Evolutionary conservation across 64 coral and sea anemone genomes (phyloP).

Genomic region (Pocillopora verrucosa): DNA sequence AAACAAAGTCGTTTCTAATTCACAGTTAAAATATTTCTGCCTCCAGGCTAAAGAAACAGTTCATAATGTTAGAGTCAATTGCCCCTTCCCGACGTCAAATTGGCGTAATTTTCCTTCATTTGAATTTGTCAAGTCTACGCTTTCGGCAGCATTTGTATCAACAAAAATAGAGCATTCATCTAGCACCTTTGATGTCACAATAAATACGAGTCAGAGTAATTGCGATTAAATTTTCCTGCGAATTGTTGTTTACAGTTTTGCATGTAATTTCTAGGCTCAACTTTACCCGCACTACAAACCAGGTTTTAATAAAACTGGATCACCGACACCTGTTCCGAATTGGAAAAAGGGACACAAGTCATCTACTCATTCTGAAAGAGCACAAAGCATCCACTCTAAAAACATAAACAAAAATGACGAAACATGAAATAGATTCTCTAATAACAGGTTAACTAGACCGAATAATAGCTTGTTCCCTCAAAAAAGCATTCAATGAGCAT

Average conservation of each 20-base stretch:
- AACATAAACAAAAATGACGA: background rate
- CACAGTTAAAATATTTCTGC: background rate
- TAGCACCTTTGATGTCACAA: background rate
- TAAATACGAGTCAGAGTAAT: background rate
- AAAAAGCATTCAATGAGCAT: constrained; percentile 23
- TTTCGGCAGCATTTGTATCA: background rate
- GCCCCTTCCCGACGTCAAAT: background rate
- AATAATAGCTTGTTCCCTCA: constrained; percentile 21
- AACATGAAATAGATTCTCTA: constrained; percentile 12
- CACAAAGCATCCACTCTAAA: background rate
- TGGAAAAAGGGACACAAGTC: background rate
- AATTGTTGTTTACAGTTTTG: background rate
- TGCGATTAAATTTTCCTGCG: background rate
- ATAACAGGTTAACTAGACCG: constrained; percentile 30
- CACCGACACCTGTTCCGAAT: background rate
- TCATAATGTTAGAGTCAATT: background rate
- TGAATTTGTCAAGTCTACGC: background rate
- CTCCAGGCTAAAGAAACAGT: background rate
- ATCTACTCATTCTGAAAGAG: background rate
- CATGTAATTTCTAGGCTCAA: background rate
- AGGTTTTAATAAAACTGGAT: background rate
- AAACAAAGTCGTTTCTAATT: background rate
- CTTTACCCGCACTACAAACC: background rate
- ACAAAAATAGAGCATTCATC: background rate
- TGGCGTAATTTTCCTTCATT: background rate